A percentile compares a stretch with the other conserved stretches of the same genome.
Evolutionary conservation across 2,113 vertebrate genomes (phyloP).

Genomic region (Cyprinodon variegatus): DNA sequence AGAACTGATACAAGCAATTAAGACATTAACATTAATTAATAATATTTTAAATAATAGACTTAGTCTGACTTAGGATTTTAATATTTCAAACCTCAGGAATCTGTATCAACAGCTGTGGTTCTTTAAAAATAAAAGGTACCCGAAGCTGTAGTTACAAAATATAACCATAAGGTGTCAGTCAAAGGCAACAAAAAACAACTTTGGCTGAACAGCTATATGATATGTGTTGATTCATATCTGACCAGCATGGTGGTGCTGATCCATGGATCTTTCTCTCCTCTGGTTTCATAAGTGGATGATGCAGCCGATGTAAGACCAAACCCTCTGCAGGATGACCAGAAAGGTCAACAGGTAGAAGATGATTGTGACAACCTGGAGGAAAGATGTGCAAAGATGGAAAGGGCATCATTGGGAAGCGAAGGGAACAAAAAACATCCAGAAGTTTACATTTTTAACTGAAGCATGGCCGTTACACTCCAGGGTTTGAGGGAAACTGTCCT

Average conservation of each 20-base stretch:
- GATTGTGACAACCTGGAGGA: conserved; percentile 60
- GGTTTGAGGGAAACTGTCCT: too few relatives aligned
- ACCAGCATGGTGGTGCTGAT: conserved; percentile 27
- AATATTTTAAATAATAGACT: background rate
- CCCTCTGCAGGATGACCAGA: conserved; percentile 70
- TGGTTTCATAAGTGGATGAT: conserved; percentile 58
- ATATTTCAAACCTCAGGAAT: background rate
- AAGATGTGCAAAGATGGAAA: background rate
- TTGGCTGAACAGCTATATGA: too few relatives aligned
- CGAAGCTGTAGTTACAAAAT: background rate
- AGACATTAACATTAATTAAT: too few relatives aligned
- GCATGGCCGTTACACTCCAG: too few relatives aligned
- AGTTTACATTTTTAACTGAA: too few relatives aligned
- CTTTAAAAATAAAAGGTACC: background rate
- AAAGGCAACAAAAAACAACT: background rate
- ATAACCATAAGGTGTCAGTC: background rate
- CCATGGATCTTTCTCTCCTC: conserved; percentile 7
- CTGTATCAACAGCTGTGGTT: background rate
- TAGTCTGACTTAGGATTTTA: too few relatives aligned
- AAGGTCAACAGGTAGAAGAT: conserved; percentile 72
- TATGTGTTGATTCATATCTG: conserved; percentile 40
- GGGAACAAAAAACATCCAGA: too few relatives aligned
- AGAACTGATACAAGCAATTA: background rate
- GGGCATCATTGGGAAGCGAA: too few relatives aligned
- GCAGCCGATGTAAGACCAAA: conserved; percentile 65